Evolutionary conservation across 92 coral and sea anemone species (phyloP).

Genomic region (Siderastrea siderea): DNA sequence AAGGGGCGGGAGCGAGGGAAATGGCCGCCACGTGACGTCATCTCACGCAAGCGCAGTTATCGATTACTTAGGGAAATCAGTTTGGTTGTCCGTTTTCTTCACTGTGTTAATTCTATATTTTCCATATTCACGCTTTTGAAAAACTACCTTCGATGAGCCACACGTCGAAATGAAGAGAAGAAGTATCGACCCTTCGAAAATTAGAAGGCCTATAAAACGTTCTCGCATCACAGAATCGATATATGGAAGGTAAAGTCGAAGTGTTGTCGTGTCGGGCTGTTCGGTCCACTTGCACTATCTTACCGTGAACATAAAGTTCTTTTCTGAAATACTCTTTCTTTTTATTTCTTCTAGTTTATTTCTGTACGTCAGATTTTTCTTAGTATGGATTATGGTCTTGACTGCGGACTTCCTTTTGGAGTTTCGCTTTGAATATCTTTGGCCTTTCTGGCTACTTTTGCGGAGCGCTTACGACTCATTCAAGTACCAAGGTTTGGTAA

Average conservation of each 20-base stretch:
- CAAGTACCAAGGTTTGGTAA: constrained; percentile 99
- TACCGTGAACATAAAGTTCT: neutral
- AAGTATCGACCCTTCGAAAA: constrained; percentile 98
- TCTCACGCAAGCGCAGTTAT: constrained; percentile 53
- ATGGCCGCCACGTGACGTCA: constrained; percentile 48
- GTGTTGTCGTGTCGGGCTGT: constrained; percentile 29
- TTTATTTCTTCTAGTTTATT: constrained; percentile 84
- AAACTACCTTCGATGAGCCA: constrained; percentile 39
- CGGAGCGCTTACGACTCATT: constrained; percentile 99
- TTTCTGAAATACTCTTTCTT: constrained; percentile 12
- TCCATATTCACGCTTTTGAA: constrained; percentile 26
- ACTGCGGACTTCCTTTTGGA: constrained; percentile 99
- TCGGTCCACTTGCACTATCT: constrained; percentile 18
- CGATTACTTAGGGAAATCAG: constrained; percentile 40
- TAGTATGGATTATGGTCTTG: constrained; percentile 97
- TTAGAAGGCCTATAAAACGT: constrained; percentile 96
- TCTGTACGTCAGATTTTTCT: constrained; percentile 96
- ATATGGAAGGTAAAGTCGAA: constrained; percentile 94
- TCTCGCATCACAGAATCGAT: constrained; percentile 99
- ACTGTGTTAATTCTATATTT: constrained; percentile 40
- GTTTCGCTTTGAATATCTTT: constrained; percentile 99
- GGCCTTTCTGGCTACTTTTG: constrained; percentile 99
- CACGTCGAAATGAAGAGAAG: constrained; percentile 87
- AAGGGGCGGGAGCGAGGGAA: constrained; percentile 53
- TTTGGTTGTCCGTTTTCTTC: constrained; percentile 37